These are phyloP conservation scores for Bembecia ichneumoniformis DNA, from an alignment of 2,888 invertebrate species.

Conservation along the genomic window DNA sequence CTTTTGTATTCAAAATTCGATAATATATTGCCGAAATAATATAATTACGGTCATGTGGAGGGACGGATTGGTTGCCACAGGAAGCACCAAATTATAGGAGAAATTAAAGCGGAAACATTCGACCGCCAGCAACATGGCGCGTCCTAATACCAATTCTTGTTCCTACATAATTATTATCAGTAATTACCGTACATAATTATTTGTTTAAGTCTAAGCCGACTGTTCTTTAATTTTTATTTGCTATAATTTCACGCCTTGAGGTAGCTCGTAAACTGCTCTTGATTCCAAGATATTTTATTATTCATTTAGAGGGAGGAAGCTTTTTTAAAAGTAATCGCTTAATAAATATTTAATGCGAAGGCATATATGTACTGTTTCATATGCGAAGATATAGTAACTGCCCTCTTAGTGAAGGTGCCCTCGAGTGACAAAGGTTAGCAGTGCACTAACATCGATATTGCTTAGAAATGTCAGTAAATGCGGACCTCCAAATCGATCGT, in stretches of 20 bases:
- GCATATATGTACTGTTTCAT: too few relatives aligned
- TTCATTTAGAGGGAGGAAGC: too few relatives aligned
- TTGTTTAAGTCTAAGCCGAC: conserved; percentile 25
- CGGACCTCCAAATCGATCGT: too few relatives aligned
- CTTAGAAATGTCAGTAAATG: too few relatives aligned
- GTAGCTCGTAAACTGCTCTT: too few relatives aligned
- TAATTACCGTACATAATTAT: conserved; percentile 50
- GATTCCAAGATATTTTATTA: too few relatives aligned
- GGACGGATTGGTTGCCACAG: conserved; percentile 67
- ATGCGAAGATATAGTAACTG: too few relatives aligned
- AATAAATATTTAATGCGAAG: too few relatives aligned
- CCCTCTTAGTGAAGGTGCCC: too few relatives aligned
- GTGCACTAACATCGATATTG: too few relatives aligned
- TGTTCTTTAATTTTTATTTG: neutral
- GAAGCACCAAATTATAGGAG: conserved; percentile 70
- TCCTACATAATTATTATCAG: conserved; percentile 62
- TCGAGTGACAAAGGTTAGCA: too few relatives aligned
- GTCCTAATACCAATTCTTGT: conserved; percentile 38
- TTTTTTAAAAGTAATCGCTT: too few relatives aligned
- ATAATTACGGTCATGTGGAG: conserved; percentile 68
- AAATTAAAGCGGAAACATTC: conserved; percentile 74
- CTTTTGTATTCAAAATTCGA: conserved; percentile 68
- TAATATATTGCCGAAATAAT: conserved; percentile 73
- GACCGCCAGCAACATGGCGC: conserved; percentile 70
- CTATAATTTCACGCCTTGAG: neutral